These are phyloP conservation scores for Rhodophaea formosa DNA, from an alignment of 2,888 invertebrate genomes.

Conservation along the genomic window DNA sequence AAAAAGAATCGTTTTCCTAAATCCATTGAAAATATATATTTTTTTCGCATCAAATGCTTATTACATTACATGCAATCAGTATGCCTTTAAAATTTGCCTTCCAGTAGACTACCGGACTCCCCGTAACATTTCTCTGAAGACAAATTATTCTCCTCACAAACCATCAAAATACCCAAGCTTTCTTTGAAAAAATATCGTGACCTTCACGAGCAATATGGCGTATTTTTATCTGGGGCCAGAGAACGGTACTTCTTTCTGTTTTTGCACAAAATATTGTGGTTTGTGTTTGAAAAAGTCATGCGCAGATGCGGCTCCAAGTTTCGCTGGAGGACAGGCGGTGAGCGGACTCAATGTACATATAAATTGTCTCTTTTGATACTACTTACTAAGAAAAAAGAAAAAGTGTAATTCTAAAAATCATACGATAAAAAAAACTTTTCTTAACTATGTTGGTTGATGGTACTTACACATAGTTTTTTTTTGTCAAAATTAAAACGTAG, in stretches of 20 bases:
- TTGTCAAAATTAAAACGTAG: too few species aligned
- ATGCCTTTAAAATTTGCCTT: too few species aligned
- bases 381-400: neutral
- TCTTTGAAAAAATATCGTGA: neutral
- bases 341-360: slow-evolving; percentile 6
- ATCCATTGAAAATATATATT: too few species aligned
- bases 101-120: too few species aligned
- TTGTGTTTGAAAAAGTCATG: neutral
- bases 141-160: neutral
- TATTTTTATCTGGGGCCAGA: neutral
- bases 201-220: neutral
- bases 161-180: neutral
- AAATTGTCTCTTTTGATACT: neutral
- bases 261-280: slow-evolving; percentile 7
- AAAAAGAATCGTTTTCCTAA: too few species aligned
- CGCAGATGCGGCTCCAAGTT: slow-evolving; percentile 6
- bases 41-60: neutral
- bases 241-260: slow-evolving; percentile 6
- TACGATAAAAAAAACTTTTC: neutral
- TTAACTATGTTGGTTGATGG: too few species aligned
- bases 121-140: too few species aligned
- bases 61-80: neutral
- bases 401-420: neutral
- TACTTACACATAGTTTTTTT: too few species aligned
- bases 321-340: neutral